Evolutionary conservation across 1,140 invertebrate genomes (phyloP), one percentile per base, ranked within the genome.

Genomic region (Rhizoglyphus robini): DNA sequence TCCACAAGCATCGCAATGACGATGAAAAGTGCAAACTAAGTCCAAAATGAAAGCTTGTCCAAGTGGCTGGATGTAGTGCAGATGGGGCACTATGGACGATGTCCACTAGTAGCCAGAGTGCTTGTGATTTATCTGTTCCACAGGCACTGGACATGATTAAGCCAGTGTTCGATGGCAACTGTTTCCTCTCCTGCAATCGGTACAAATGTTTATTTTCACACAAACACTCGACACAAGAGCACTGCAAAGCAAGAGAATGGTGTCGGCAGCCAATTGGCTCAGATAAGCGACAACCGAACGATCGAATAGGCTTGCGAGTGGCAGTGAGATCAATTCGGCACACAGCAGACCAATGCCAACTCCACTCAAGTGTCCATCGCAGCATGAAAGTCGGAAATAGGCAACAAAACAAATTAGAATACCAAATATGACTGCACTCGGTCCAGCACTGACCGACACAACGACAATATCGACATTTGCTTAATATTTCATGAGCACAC

Each of bases 321-420:
- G 41, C 41, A 46, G 41, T 23, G 23, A 23, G 15, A 46, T n/a
- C n/a, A n/a, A n/a, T n/a, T n/a, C n/a, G n/a, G n/a, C n/a, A n/a
- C n/a, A n/a, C n/a, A n/a, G n/a, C n/a, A n/a, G n/a, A n/a, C n/a
- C n/a, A n/a, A n/a, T n/a, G n/a, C n/a, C n/a, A n/a, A n/a, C 15
- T 46, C 41, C 23, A 8, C 51, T 54, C 20, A 20, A 54, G 20
- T 54, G 51, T 8, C 51, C 51, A 54, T 54, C 51, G 20, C 51
- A 54, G 51, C 51, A 54, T 54, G 51, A 54, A 54, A 54, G 20
- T 15, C 51, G 51, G 20, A 54, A 8, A 20, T 5, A 5, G 51
- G 51, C 51, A 54, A 54, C 20, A 54, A 54, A 8, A 54, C 51
- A 54, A 54, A 54, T 54, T 54, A 54, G 51, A 54, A 54, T 54